Evolutionary conservation across 2,113 vertebrate species (phyloP), one percentile per base, ranked within the genome.

Genomic region (Rutilus rutilus): DNA sequence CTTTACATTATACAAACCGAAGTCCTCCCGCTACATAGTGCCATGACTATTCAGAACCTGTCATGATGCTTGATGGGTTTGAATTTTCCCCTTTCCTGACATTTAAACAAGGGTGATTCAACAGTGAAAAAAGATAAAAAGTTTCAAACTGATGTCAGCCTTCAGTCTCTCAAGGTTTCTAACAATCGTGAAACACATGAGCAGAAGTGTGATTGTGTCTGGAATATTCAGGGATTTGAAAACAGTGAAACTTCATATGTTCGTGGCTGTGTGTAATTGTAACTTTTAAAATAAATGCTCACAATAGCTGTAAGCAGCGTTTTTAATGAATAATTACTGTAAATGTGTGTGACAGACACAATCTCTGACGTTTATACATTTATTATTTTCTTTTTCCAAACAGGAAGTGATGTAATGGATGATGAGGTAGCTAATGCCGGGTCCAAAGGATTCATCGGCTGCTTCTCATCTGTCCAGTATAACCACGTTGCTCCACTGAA

Each of bases 391-490:
- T 57, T 73, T 57, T 54, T 57, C 2, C 10, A 73, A 74, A 60
- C 92, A 97, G 97, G 95, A 45, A 91, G 74, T 80, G 89, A 91
- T 36, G 73, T 86, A 0, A 76, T 96, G 79, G 95, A 97, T 86
- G 86, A 93, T n/a, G 95, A 96, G 82, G 92, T 96, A 45, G 89
- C 92, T 39, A 93, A 92, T 73, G 96, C 95, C 0, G 96, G 96
- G 25, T 83, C 82, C 5, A 82, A 93, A 30, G 96, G 97, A 42
- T 97, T 97, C 86, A 86, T 92, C 9, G 97, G 96, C 54, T 97
- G 97, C 87, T 91, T 97, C 60, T 96, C 96, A 27, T 95, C 96
- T 23, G 96, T 97, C 3, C 96, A 95, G 83, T 97, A 96, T 90
- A 97, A 97, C 82, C 94, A 96, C 12, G 65, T 96, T 1, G 93